Percentiles rank a stretch among this genome's conserved stretches.
phyloP scores from a whole-genome alignment of 2,888 invertebrate species.

The Hydraecia micacea region DNA sequence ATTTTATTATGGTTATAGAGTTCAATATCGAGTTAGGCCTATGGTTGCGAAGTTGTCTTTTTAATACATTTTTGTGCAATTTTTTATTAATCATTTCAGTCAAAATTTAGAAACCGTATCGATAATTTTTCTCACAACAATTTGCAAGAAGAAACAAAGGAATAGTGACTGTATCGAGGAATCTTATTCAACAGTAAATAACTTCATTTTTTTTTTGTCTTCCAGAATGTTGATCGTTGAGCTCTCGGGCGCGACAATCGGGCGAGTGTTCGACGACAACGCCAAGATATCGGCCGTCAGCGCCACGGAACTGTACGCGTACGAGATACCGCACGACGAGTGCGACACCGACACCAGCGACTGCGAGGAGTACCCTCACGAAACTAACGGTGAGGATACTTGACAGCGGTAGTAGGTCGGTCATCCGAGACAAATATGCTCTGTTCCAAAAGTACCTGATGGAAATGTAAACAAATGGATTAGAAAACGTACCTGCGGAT shows the following conservation, averaged over 20 bases:
- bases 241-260: constrained; percentile 92
- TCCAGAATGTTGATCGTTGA: constrained; percentile 93
- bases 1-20: background rate
- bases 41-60: background rate
- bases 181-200: background rate
- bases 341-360: constrained; percentile 53
- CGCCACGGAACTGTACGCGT: constrained; percentile 72
- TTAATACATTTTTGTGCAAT: background rate
- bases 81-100: background rate
- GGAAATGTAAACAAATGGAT: background rate
- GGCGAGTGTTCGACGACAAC: constrained; percentile 89
- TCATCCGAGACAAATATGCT: background rate
- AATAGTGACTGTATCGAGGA: background rate
- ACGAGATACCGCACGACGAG: constrained; percentile 62
- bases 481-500: background rate
- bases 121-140: background rate
- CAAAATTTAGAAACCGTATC: background rate
- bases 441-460: background rate
- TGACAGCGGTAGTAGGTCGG: background rate
- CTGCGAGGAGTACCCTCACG: constrained; percentile 39
- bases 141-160: background rate
- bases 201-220: background rate
- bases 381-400: constrained; percentile 51
- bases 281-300: constrained; percentile 86
- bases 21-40: background rate